phyloP scores from a whole-genome alignment of 1,140 invertebrate genomes.

The Triops longicaudatus region DNA sequence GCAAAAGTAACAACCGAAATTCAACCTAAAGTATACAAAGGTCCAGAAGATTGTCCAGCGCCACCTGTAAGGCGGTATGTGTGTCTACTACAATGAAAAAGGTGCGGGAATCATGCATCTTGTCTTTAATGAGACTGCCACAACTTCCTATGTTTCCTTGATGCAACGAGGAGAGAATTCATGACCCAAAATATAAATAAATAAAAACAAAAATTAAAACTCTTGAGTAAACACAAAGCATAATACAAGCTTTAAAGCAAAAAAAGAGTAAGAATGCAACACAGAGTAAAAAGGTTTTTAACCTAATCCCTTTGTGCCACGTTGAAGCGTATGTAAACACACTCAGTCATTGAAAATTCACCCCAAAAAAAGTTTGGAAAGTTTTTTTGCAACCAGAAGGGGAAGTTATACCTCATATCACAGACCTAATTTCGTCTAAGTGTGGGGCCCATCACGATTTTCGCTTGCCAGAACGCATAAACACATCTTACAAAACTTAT shows the following conservation, averaged over 20 bases:
- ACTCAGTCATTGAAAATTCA: too few species aligned
- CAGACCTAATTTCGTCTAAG: slow-evolving; percentile 7
- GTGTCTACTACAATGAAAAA: not conserved
- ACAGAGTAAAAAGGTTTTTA: too few species aligned
- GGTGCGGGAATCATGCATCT: not conserved
- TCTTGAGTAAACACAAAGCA: not conserved
- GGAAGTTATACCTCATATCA: slow-evolving; percentile 12
- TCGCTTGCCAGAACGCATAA: not conserved
- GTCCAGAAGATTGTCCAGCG: too few species aligned
- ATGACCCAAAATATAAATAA: not conserved
- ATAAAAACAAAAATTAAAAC: not conserved
- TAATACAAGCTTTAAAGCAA: not conserved
- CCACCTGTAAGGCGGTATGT: not conserved
- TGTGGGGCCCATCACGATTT: slow-evolving; percentile 1
- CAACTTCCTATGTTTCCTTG: not conserved
- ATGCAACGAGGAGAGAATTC: too few species aligned
- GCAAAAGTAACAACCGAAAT: too few species aligned
- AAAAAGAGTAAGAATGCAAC: too few species aligned
- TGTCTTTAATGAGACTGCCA: not conserved
- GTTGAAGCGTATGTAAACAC: too few species aligned
- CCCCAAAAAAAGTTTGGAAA: not conserved
- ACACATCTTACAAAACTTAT: slow-evolving; percentile 10
- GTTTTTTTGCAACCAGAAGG: not conserved
- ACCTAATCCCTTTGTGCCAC: too few species aligned
- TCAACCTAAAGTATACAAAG: too few species aligned